Base-by-base conservation (phyloP, 1,140 invertebrate genomes). In the Stratiolaelaps scimitus region DNA sequence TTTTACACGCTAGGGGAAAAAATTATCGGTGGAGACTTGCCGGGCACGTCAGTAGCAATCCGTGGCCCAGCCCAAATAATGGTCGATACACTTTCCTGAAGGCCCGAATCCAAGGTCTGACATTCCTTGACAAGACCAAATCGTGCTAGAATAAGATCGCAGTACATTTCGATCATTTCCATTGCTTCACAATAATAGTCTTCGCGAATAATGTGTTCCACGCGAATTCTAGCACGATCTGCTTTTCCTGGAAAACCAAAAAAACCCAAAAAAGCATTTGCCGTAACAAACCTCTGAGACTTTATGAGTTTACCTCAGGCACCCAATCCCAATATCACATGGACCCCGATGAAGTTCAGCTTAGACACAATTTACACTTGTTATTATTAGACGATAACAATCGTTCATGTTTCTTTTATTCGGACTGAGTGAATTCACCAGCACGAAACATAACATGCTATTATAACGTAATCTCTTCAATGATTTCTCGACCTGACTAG, bases 131-230 rank as follows among this genome's bases (percentile, higher is more conserved):
- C 85, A 1, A 98, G 79, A 17, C 95, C 96, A 80, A 98, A 98
- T 74, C 94, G 81, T 1, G 95, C 93, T 19, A 99, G 77, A n/a
- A 99, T 76, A 23, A 98, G 77, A 80, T 99, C 96, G 79, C 94
- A 98, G 75, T 94, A 98, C 92, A 98, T 98, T 80, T 99, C 96
- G 1, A 98, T 81, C 53, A 98, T 81, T 82, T 98, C 96, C 87
- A 98, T 94, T 0, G 94, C 94, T 79, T 99, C 96, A 0, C 98
- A 93, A 76, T 97, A 82, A 76, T 98, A 98, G 78, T 98, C 95
- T 80, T 98, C 95, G 28, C 95, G 83, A 66, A 98, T 96, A 60
- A 99, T 98, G 68, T 97, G 89, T 76, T 99, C 95, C 0, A 99
- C 95, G 43, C 93, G 80, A 68, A 98, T 98, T 75, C 91, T 89